phyloP scores from a whole-genome alignment of 2,888 invertebrate genomes.

The Agrochola lota region DNA sequence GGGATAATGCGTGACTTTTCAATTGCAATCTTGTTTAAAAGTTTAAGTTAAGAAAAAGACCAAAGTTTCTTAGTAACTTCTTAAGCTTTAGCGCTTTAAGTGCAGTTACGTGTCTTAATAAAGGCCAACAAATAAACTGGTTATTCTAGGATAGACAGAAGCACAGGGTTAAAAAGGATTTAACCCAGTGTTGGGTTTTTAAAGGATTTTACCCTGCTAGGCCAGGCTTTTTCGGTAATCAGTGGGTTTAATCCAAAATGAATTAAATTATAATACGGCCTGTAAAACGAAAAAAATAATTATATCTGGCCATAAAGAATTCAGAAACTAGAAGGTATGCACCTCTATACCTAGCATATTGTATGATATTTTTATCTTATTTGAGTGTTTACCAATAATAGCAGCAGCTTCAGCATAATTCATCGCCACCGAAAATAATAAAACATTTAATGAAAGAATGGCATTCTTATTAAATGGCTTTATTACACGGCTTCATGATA shows the following conservation, averaged over 20 bases:
- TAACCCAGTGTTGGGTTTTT: too few species aligned
- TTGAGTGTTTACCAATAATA: neutral
- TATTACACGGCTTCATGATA: neutral
- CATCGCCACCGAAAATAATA: neutral
- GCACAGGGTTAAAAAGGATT: too few species aligned
- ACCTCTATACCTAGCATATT: too few species aligned
- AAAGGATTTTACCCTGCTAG: too few species aligned
- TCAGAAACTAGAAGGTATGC: too few species aligned
- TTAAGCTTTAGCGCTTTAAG: neutral
- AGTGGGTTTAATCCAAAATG: neutral
- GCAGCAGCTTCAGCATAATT: neutral
- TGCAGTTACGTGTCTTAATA: neutral
- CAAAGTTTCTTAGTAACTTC: neutral
- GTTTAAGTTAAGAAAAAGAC: neutral
- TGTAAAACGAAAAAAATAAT: too few species aligned
- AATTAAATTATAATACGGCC: neutral
- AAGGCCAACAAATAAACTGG: neutral
- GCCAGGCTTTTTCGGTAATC: too few species aligned
- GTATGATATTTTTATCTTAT: neutral
- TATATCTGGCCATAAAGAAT: too few species aligned
- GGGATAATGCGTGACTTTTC: neutral
- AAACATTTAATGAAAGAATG: slow-evolving; percentile 2
- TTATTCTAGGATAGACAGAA: neutral
- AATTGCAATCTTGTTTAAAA: slow-evolving; percentile 5
- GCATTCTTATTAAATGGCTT: neutral